Conservation (phyloP, 2,113 vertebrate genomes). For the Toxostoma redivivum region DNA sequence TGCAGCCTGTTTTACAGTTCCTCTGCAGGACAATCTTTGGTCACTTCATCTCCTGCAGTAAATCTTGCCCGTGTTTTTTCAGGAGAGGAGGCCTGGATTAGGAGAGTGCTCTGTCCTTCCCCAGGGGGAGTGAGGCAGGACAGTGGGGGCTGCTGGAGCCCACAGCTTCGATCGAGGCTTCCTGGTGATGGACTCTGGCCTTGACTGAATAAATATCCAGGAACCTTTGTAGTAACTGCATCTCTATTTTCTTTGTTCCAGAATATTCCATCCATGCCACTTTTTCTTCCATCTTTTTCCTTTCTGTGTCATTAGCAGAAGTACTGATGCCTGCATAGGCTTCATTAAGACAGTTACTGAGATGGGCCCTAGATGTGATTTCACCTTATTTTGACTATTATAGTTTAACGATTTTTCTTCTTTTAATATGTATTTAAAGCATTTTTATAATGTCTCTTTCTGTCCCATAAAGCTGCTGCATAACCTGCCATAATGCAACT, state of each 20-base stretch:
- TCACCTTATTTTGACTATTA: not conserved
- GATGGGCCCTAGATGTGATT: not conserved
- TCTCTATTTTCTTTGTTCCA: not conserved
- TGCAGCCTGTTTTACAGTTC: not conserved
- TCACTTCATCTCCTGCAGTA: not conserved
- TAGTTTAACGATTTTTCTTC: not conserved
- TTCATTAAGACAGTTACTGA: not conserved
- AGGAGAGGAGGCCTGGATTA: not conserved
- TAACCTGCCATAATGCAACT: not conserved
- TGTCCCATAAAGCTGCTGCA: not conserved
- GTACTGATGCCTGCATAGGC: not conserved
- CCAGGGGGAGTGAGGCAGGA: not conserved
- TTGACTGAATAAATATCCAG: not conserved
- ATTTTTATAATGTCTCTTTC: not conserved
- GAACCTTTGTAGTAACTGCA: not conserved
- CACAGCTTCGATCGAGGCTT: not conserved
- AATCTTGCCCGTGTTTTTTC: not conserved
- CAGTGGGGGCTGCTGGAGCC: not conserved
- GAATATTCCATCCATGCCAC: not conserved
- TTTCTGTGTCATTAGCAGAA: not conserved
- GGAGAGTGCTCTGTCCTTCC: not conserved
- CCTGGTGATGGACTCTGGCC: not conserved
- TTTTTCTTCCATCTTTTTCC: not conserved
- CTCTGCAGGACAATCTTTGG: not conserved
- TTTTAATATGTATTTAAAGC: not conserved